Percentiles rank a stretch among this genome's conserved stretches.
These are phyloP conservation scores for Drosophila truncata DNA, from an alignment of 1,140 invertebrate genomes.

Conservation along the genomic window DNA sequence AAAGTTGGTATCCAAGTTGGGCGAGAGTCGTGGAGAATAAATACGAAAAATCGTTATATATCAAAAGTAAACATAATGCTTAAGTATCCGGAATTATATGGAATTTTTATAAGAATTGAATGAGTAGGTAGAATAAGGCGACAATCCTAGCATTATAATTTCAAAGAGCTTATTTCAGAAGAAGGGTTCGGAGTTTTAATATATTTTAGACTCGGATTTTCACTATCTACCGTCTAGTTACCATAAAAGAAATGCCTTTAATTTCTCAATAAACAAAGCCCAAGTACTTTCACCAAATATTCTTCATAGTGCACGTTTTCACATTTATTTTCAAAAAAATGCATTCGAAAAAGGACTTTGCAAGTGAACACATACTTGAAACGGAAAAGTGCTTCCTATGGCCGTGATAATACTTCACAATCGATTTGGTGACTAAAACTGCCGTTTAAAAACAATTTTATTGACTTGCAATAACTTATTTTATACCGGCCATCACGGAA, in stretches of 20 bases:
- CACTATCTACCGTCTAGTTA: too few species aligned
- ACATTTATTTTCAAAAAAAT: background rate
- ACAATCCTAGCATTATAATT: too few species aligned
- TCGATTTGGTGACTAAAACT: conserved; percentile 5
- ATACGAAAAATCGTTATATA: background rate
- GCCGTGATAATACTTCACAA: background rate
- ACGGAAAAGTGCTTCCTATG: background rate
- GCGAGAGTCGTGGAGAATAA: background rate
- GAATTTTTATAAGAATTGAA: too few species aligned
- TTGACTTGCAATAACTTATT: conserved; percentile 31
- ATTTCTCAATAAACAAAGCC: too few species aligned
- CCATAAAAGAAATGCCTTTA: too few species aligned
- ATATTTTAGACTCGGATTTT: too few species aligned
- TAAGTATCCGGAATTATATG: too few species aligned
- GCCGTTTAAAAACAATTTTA: conserved; percentile 13
- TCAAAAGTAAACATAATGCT: background rate
- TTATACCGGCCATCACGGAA: conserved; percentile 24
- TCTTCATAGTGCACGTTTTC: too few species aligned
- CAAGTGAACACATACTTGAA: background rate
- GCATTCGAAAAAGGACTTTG: background rate
- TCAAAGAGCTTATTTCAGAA: too few species aligned
- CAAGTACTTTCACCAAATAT: too few species aligned
- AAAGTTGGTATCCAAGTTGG: conserved; percentile 3
- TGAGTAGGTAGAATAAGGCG: too few species aligned
- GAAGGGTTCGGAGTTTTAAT: too few species aligned